Conservation (phyloP, 1,140 invertebrate genomes). For the Bombus pascuorum region DNA sequence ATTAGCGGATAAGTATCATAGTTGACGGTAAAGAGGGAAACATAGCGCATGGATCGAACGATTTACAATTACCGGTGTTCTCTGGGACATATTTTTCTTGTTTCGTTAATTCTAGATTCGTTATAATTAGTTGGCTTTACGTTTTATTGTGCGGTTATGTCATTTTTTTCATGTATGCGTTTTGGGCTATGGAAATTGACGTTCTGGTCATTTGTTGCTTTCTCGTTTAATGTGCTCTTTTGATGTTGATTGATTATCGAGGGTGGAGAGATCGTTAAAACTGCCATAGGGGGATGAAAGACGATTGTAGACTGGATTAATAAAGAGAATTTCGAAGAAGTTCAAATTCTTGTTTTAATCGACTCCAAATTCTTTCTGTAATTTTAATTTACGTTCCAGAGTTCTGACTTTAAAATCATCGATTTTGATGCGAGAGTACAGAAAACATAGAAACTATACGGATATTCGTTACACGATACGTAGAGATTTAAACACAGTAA, state of each 20-base stretch:
- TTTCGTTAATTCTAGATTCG: background rate
- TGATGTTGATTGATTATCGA: too few species aligned
- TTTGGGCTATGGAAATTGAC: background rate
- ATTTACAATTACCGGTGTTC: background rate
- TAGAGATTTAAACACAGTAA: background rate
- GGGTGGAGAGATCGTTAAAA: background rate
- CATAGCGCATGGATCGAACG: background rate
- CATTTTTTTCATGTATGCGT: background rate
- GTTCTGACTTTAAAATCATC: too few species aligned
- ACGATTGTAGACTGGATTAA: constrained; percentile 19
- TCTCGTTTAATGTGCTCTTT: background rate
- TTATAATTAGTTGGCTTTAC: background rate
- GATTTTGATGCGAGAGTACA: too few species aligned
- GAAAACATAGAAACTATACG: background rate
- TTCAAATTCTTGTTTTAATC: background rate
- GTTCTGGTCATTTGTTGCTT: background rate
- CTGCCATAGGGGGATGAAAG: constrained; percentile 1
- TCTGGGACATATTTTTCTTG: background rate
- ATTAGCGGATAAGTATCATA: constrained; percentile 1
- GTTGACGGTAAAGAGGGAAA: background rate
- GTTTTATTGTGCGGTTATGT: background rate
- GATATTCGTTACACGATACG: background rate
- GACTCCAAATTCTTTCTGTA: background rate
- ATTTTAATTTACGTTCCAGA: background rate
- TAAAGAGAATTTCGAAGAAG: background rate